These are phyloP conservation scores for Edolisoma coerulescens DNA, from an alignment of 2,113 vertebrate species.

Conservation along the genomic window DNA sequence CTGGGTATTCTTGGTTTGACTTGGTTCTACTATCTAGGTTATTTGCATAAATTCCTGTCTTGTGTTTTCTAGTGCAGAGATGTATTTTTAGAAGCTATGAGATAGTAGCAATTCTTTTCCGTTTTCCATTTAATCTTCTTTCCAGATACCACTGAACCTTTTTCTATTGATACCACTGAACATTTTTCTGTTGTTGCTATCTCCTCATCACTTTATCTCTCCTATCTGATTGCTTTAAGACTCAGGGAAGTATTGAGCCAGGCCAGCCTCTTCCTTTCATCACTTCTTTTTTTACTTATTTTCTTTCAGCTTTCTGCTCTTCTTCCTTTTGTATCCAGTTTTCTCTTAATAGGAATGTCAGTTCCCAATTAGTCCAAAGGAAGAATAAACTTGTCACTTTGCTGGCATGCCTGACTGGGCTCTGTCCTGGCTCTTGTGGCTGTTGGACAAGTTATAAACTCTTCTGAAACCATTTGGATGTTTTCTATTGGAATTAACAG, in stretches of 20 bases:
- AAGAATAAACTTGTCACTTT: neutral
- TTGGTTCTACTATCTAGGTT: neutral
- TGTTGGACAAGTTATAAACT: neutral
- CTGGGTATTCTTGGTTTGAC: neutral
- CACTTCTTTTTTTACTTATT: neutral
- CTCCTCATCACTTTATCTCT: neutral
- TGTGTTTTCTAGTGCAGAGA: neutral
- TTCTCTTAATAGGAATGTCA: neutral
- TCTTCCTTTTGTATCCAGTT: neutral
- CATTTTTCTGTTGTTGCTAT: neutral
- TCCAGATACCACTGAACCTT: neutral
- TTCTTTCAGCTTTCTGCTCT: neutral
- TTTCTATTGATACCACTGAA: neutral
- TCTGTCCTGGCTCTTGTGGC: neutral
- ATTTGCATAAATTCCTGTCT: neutral
- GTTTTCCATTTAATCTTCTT: neutral
- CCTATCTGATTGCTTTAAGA: neutral
- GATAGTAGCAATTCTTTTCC: neutral
- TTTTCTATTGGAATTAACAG: neutral
- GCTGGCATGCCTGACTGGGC: neutral
- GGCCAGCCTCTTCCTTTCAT: neutral
- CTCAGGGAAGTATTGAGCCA: neutral
- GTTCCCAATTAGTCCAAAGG: neutral
- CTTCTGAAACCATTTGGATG: neutral
- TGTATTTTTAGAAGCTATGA: neutral